phyloP scores from a whole-genome alignment of 2,113 vertebrate genomes.

The Crotalus helleri region DNA sequence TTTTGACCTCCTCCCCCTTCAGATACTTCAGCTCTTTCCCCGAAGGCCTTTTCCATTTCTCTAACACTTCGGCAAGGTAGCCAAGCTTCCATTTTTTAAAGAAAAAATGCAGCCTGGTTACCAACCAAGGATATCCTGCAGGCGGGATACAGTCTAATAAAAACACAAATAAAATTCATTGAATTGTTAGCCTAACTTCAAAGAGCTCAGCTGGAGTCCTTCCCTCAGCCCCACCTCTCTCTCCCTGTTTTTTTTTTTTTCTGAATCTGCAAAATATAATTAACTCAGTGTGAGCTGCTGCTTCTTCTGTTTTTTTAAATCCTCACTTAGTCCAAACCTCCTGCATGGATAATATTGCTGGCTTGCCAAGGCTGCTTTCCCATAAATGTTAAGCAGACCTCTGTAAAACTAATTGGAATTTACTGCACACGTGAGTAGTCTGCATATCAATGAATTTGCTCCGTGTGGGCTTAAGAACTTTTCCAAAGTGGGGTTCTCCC shows the following conservation, averaged over 20 bases:
- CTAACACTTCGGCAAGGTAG: not conserved
- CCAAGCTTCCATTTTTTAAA: no score
- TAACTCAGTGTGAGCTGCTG: constrained; percentile 33
- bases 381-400: constrained; percentile 83
- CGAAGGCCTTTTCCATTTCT: not conserved
- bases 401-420: constrained; percentile 89
- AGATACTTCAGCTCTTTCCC: not conserved
- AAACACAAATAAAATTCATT: constrained; percentile 13
- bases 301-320: not conserved
- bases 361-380: constrained; percentile 59
- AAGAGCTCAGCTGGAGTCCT: constrained; percentile 40
- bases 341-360: constrained; percentile 56
- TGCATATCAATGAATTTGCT: constrained; percentile 79
- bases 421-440: constrained; percentile 86
- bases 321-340: constrained; percentile 32
- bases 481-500: constrained; percentile 24
- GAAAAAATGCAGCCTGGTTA: not conserved
- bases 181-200: constrained; percentile 36
- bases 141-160: not conserved
- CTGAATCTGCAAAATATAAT: constrained; percentile 54
- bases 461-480: constrained; percentile 38
- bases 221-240: no score
- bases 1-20: not conserved
- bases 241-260: not conserved
- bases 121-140: not conserved